Conservation (phyloP, 1,140 invertebrate species). For the Aphis craccivora region DNA sequence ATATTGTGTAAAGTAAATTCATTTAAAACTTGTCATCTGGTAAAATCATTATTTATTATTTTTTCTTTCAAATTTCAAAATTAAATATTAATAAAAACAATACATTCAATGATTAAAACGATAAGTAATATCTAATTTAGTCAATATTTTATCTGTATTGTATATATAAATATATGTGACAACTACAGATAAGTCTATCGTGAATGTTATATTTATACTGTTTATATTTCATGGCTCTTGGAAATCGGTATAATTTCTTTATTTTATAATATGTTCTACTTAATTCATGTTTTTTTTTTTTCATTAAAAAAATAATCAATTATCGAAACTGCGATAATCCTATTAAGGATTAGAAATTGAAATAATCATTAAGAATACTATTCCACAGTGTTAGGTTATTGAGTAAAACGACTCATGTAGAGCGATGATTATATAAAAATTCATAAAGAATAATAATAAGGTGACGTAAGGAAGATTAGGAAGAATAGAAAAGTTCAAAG, state of each 20-base stretch:
- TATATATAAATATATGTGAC: background rate
- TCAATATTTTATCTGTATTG: background rate
- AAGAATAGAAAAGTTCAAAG: background rate
- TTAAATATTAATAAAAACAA: background rate
- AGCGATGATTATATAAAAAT: background rate
- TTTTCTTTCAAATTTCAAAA: background rate
- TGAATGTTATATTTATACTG: no score
- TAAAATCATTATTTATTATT: background rate
- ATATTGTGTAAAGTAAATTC: no score
- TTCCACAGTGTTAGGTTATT: background rate
- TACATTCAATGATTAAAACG: background rate
- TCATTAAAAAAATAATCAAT: background rate
- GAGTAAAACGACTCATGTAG: background rate
- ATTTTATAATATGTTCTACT: background rate
- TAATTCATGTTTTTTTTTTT: no score
- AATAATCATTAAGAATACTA: no score
- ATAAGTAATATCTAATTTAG: background rate
- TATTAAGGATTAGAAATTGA: background rate
- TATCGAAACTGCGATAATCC: background rate
- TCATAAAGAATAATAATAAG: background rate
- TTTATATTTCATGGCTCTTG: background rate
- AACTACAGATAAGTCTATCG: background rate
- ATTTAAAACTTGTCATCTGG: no score
- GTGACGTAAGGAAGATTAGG: background rate
- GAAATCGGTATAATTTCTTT: background rate